Percentiles rank a stretch among this genome's conserved stretches.
Evolutionary conservation across 2,888 invertebrate species (phyloP).

Genomic region (Mantis religiosa): DNA sequence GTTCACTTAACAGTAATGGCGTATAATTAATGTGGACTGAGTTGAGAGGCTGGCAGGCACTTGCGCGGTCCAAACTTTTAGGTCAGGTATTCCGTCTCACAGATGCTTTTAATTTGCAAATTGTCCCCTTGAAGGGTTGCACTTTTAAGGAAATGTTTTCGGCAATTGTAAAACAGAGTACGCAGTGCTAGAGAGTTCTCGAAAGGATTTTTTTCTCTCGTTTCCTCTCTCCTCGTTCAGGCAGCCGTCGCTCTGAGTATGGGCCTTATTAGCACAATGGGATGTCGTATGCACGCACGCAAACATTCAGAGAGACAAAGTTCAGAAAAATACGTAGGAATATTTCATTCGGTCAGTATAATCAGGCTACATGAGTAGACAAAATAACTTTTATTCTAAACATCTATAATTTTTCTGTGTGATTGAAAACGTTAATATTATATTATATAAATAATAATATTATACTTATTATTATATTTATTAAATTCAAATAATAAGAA

Average conservation of each 20-base stretch:
- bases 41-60: not conserved
- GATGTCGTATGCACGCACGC: not conserved
- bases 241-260: not conserved
- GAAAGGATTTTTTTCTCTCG: not conserved
- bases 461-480: too few relatives aligned
- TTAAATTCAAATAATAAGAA: too few relatives aligned
- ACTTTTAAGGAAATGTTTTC: not conserved
- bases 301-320: too few relatives aligned
- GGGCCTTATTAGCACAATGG: not conserved
- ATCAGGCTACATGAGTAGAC: too few relatives aligned
- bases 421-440: too few relatives aligned
- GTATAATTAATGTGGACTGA: not conserved
- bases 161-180: not conserved
- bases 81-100: not conserved
- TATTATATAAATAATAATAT: too few relatives aligned
- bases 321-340: too few relatives aligned
- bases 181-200: not conserved
- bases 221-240: not conserved
- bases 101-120: not conserved
- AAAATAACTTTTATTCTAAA: too few relatives aligned
- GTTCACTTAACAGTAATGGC: slow-evolving; percentile 1
- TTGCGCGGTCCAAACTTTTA: not conserved
- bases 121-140: not conserved
- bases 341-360: too few relatives aligned
- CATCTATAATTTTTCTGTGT: too few relatives aligned